Conservation (phyloP, 2,113 vertebrate species). For the Xyliphius kryptos region DNA sequence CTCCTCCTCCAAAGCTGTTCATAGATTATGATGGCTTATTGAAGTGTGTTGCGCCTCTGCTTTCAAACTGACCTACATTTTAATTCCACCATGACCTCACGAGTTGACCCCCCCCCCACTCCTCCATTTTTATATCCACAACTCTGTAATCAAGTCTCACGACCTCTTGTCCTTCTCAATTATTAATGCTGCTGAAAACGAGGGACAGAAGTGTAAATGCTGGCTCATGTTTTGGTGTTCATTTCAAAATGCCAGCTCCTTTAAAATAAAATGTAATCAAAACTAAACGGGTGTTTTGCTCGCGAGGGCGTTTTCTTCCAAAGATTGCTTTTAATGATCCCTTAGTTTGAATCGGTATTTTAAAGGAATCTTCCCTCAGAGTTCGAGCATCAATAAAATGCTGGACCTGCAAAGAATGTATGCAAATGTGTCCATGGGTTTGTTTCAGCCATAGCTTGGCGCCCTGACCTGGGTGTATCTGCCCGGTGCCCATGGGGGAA, state of each 20-base stretch:
- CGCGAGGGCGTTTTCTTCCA: too few species aligned
- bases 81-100: constrained; percentile 27
- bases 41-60: constrained; percentile 46
- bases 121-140: constrained; percentile 36
- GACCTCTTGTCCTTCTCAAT: constrained; percentile 38
- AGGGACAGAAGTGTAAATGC: not conserved
- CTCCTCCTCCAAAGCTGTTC: constrained; percentile 31
- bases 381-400: too few species aligned
- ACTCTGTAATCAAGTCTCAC: constrained; percentile 51
- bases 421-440: too few species aligned
- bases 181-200: not conserved
- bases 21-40: constrained; percentile 42
- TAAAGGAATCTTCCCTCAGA: too few species aligned
- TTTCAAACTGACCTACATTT: constrained; percentile 64
- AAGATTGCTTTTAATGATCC: too few species aligned
- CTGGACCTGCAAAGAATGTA: too few species aligned
- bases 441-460: too few species aligned
- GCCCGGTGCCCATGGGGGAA: too few species aligned
- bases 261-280: too few species aligned
- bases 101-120: constrained; percentile 23
- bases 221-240: not conserved
- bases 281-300: too few species aligned
- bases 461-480: too few species aligned
- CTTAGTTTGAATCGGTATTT: too few species aligned
- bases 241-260: not conserved